Conservation (phyloP, 2,888 invertebrate genomes). For the Acleris emargana region DNA sequence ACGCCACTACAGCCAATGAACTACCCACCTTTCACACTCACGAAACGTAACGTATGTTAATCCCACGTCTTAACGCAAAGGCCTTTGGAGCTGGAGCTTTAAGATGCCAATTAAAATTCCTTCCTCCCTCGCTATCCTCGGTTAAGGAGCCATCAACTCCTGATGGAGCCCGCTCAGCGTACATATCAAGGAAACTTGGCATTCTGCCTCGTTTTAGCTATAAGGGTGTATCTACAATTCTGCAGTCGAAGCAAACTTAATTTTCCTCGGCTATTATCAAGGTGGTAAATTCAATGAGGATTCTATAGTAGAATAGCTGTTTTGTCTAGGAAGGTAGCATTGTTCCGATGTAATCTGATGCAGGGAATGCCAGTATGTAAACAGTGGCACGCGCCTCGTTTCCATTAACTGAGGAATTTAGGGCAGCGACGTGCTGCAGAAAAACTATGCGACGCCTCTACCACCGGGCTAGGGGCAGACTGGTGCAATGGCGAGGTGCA, state of each 20-base stretch:
- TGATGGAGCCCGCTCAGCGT: neutral
- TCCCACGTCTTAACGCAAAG: slow-evolving; percentile 1
- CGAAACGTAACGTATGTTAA: slow-evolving; percentile 23
- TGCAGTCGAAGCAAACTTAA: neutral
- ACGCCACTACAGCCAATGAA: neutral
- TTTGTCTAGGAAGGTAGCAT: neutral
- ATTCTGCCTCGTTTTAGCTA: too few species aligned
- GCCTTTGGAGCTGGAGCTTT: slow-evolving; percentile 8
- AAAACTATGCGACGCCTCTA: slow-evolving; percentile 7
- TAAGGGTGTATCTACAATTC: too few species aligned
- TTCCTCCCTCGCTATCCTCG: slow-evolving; percentile 3
- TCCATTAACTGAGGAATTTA: slow-evolving; percentile 18
- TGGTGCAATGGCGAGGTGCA: neutral
- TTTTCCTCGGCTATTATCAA: neutral
- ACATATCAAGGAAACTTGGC: neutral
- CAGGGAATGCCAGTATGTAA: slow-evolving; percentile 13
- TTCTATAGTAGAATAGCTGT: neutral
- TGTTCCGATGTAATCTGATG: neutral
- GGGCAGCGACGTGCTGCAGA: slow-evolving; percentile 8
- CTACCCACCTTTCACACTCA: slow-evolving; percentile 9
- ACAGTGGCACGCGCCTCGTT: slow-evolving; percentile 12
- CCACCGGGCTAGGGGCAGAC: neutral
- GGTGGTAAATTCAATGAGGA: neutral
- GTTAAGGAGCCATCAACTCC: neutral
- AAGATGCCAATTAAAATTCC: slow-evolving; percentile 27